Evolutionary conservation across 1,140 invertebrate species (phyloP).

Genomic region (Zaprionus inermis): DNA sequence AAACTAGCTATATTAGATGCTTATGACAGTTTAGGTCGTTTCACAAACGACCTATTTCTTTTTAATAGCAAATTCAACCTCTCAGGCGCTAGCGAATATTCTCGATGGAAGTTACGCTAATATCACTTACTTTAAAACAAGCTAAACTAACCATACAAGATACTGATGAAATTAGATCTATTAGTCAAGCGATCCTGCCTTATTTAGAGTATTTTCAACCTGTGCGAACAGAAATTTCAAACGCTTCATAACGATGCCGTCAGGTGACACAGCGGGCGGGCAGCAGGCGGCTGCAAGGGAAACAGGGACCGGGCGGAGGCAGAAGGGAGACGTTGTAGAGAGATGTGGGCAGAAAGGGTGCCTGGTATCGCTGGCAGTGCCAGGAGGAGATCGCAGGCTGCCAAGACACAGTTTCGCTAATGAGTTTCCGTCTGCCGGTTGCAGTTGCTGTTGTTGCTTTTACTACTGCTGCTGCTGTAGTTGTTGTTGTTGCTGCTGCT

Average conservation of each 20-base stretch:
- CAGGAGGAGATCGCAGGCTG: constrained; percentile 27
- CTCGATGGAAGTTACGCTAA: no score
- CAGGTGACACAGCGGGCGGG: constrained; percentile 43
- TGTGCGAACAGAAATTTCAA: constrained; percentile 34
- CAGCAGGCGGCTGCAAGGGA: not conserved
- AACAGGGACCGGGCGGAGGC: not conserved
- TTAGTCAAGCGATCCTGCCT: not conserved
- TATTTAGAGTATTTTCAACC: constrained; percentile 14
- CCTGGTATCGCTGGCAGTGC: constrained; percentile 11
- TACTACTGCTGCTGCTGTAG: constrained; percentile 23
- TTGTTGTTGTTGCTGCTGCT: constrained; percentile 14
- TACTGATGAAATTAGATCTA: no score
- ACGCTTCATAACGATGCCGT: constrained; percentile 58
- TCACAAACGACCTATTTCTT: no score
- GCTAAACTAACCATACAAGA: no score
- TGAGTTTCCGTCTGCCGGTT: constrained; percentile 73
- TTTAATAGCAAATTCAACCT: no score
- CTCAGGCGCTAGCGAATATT: no score
- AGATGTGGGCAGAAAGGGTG: not conserved
- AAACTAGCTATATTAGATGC: no score
- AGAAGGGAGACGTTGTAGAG: not conserved
- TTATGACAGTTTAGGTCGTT: no score
- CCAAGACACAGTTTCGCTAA: constrained; percentile 76
- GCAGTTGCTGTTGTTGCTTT: constrained; percentile 18
- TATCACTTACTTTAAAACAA: no score